A percentile compares a stretch with the other conserved stretches of the same genome.
Evolutionary conservation across 2,888 invertebrate species (phyloP).

Genomic region (Apamea anceps): DNA sequence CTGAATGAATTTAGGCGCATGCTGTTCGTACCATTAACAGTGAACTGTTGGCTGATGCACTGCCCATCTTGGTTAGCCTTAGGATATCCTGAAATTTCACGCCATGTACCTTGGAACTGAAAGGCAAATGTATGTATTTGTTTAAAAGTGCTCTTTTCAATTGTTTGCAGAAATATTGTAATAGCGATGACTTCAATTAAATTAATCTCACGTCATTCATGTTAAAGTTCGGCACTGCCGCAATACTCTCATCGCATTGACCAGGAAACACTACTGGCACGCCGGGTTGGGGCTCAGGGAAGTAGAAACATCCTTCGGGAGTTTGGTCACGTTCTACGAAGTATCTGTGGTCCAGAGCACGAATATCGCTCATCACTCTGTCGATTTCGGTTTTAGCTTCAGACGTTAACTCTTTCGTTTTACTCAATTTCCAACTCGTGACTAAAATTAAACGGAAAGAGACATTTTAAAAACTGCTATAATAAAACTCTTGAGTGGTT

Average conservation of each 20-base stretch:
- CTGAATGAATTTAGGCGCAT: constrained; percentile 72
- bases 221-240: constrained; percentile 75
- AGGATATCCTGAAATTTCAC: constrained; percentile 78
- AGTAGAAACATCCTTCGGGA: constrained; percentile 80
- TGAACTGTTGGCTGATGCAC: constrained; percentile 77
- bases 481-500: not conserved
- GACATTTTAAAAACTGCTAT: not conserved
- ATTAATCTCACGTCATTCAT: constrained; percentile 66
- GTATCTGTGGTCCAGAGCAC: constrained; percentile 76
- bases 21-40: constrained; percentile 58
- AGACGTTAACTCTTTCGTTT: constrained; percentile 68
- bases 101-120: constrained; percentile 77
- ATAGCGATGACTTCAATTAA: not conserved
- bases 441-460: constrained; percentile 60
- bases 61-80: constrained; percentile 75
- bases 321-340: constrained; percentile 73
- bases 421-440: constrained; percentile 83
- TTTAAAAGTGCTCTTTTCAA: not conserved
- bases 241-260: constrained; percentile 76
- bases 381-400: constrained; percentile 66
- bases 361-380: constrained; percentile 65
- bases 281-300: constrained; percentile 75
- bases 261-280: constrained; percentile 80
- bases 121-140: constrained; percentile 21
- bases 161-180: too few species aligned